phyloP scores from a whole-genome alignment of 2,888 invertebrate genomes.

The Diplolepis rosae region DNA sequence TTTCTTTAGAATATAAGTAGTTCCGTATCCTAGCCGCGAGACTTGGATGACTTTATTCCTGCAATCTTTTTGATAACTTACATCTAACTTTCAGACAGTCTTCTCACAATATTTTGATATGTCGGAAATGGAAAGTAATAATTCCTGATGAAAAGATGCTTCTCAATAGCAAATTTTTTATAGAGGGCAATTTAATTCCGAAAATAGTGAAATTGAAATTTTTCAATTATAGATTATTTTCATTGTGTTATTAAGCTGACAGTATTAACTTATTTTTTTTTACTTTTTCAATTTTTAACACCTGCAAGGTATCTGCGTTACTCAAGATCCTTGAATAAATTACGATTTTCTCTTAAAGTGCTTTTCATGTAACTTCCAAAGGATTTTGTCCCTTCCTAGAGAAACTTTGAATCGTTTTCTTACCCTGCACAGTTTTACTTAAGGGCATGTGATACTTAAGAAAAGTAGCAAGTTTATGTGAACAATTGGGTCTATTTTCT shows the following conservation, averaged over 20 bases:
- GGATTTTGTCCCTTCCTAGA: neutral
- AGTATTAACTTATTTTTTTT: neutral
- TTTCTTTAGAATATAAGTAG: neutral
- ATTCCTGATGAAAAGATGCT: neutral
- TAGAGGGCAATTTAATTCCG: neutral
- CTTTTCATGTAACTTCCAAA: neutral
- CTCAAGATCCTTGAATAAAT: neutral
- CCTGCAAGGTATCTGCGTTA: slow-evolving; percentile 39
- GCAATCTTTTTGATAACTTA: slow-evolving; percentile 9
- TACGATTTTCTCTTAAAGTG: neutral
- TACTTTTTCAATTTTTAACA: neutral
- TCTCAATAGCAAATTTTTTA: neutral
- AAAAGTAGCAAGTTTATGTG: too few relatives aligned
- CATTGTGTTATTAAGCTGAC: neutral
- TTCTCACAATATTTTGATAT: slow-evolving; percentile 9
- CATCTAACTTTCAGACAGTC: slow-evolving; percentile 1
- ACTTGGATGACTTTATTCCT: neutral
- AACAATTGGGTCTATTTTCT: too few relatives aligned
- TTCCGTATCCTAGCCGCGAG: neutral
- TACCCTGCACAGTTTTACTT: too few relatives aligned
- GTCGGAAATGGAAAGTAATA: neutral
- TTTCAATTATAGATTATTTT: slow-evolving; percentile 9
- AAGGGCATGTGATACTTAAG: too few relatives aligned
- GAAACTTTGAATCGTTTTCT: neutral
- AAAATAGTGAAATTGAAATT: neutral